A percentile compares a stretch with the other conserved stretches of the same genome.
Conservation (phyloP, 2,888 invertebrate species). For the Agonopterix arenella region DNA sequence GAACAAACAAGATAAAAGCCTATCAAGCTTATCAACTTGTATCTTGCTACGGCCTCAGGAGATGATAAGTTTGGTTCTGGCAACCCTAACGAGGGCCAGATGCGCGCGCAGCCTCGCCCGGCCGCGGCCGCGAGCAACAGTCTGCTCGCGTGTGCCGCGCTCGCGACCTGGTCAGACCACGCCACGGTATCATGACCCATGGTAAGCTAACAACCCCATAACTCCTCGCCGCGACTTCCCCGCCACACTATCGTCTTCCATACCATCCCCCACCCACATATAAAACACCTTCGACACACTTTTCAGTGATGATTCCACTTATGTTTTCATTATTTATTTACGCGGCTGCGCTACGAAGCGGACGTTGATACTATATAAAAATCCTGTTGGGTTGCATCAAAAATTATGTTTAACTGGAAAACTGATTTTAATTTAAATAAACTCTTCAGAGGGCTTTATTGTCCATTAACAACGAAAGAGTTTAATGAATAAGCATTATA, state of each 20-base stretch:
- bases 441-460: too few species aligned
- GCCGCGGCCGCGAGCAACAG: constrained; percentile 67
- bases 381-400: constrained; percentile 1
- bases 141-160: constrained; percentile 68
- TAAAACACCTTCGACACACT: constrained; percentile 16
- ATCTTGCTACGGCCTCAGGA: background rate
- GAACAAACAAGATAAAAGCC: too few species aligned
- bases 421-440: too few species aligned
- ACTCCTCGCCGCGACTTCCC: constrained; percentile 22
- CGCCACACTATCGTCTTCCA: constrained; percentile 5
- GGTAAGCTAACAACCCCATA: constrained; percentile 53
- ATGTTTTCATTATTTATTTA: constrained; percentile 61
- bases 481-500: too few species aligned
- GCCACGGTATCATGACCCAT: constrained; percentile 58
- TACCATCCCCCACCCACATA: constrained; percentile 7
- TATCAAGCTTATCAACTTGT: too few species aligned
- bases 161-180: constrained; percentile 44
- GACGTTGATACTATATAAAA: constrained; percentile 25
- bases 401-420: too few species aligned
- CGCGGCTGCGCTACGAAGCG: constrained; percentile 27
- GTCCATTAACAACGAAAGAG: too few species aligned
- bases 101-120: constrained; percentile 53
- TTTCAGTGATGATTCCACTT: constrained; percentile 52
- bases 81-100: too few species aligned
- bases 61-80: background rate